Conservation (phyloP, 2,113 vertebrate genomes). For the Callipepla californica region DNA sequence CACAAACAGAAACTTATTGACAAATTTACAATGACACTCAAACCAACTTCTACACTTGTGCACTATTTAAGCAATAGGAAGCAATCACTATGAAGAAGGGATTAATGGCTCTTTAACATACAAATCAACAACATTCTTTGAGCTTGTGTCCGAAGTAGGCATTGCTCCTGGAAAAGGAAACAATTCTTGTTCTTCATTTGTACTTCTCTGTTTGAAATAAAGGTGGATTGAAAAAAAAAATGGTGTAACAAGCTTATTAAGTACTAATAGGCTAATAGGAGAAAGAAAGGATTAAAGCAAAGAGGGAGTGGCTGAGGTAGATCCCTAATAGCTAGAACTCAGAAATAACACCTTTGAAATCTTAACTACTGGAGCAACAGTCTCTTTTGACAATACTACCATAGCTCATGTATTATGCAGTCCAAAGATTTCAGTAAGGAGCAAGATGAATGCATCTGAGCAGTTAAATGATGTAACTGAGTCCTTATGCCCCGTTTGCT, state of each 20-base stretch:
- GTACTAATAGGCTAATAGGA: not conserved
- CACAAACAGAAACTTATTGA: not conserved
- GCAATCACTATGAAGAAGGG: not conserved
- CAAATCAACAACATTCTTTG: not conserved
- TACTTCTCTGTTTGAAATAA: not conserved
- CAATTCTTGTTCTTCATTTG: not conserved
- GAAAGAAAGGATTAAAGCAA: not conserved
- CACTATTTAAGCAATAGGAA: not conserved
- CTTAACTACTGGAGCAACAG: not conserved
- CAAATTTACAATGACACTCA: not conserved
- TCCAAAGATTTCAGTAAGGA: not conserved
- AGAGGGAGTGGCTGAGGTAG: accelerated
- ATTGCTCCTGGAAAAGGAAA: not conserved
- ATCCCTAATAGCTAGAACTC: not conserved
- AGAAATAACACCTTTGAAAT: not conserved
- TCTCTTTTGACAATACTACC: not conserved
- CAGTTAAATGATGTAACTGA: not conserved
- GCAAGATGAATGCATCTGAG: not conserved
- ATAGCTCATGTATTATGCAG: not conserved
- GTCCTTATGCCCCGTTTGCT: not conserved
- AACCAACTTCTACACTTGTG: not conserved
- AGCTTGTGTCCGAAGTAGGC: not conserved
- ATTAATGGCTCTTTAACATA: conserved; percentile 5
- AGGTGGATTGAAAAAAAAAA: not conserved
- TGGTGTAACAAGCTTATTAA: not conserved